A percentile compares a stretch with the other conserved stretches of the same genome.
These are phyloP conservation scores for Phylloscopus collybita DNA, from an alignment of 2,797 vertebrate species.

Conservation along the genomic window DNA sequence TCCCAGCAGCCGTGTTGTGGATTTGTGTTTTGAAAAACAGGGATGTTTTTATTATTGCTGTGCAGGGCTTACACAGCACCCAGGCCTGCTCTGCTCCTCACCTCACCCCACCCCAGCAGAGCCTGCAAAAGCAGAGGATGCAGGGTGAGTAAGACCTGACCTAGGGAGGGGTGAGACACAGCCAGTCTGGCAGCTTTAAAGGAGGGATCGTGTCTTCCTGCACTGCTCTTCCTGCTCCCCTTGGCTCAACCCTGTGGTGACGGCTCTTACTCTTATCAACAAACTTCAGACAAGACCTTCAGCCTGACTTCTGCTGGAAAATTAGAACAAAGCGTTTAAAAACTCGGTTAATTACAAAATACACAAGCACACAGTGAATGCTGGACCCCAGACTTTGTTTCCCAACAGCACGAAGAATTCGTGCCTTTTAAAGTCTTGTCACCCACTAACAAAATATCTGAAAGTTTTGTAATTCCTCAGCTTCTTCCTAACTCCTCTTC, in stretches of 20 bases:
- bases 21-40: neutral
- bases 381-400: neutral
- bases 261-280: fast-evolving
- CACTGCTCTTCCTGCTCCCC: neutral
- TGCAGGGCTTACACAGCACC: neutral
- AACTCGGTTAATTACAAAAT: neutral
- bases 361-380: neutral
- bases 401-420: neutral
- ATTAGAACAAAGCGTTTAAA: neutral
- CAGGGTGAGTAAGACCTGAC: neutral
- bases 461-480: neutral
- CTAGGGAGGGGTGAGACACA: neutral
- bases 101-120: neutral
- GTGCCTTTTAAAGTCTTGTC: neutral
- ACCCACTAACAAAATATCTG: neutral
- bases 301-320: neutral
- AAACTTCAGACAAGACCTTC: neutral
- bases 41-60: neutral
- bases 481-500: neutral
- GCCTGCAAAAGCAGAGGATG: neutral
- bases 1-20: neutral
- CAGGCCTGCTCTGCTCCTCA: neutral
- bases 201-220: neutral
- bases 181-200: neutral
- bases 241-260: neutral